Percentiles rank a stretch among this genome's conserved stretches.
Conservation (phyloP, 1,140 invertebrate species). For the Drosophila subpulchrella region DNA sequence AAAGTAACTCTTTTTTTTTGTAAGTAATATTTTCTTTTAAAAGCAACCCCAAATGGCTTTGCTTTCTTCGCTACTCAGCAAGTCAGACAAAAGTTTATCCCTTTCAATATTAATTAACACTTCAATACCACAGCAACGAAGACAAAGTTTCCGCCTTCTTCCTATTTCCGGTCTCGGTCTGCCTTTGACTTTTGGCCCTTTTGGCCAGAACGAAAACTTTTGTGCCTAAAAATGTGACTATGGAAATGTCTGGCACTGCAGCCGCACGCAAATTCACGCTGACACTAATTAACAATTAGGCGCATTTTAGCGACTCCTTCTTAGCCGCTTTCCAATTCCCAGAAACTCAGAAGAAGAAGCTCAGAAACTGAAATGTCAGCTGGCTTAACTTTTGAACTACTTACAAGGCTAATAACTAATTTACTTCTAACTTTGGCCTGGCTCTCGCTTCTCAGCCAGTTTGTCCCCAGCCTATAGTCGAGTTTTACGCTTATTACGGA, state of each 20-base stretch:
- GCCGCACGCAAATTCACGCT: constrained; percentile 75
- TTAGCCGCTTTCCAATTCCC: constrained; percentile 34
- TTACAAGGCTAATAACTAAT: constrained; percentile 81
- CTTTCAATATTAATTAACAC: constrained; percentile 84
- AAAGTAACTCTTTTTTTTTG: neutral
- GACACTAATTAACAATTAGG: constrained; percentile 84
- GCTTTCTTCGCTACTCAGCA: constrained; percentile 41
- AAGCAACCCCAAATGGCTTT: neutral
- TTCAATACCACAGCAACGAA: constrained; percentile 74
- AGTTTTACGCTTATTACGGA: constrained; percentile 70
- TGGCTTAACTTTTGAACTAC: constrained; percentile 71
- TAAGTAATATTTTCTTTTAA: neutral
- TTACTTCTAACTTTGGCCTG: constrained; percentile 64
- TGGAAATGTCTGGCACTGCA: constrained; percentile 57
- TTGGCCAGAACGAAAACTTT: constrained; percentile 56
- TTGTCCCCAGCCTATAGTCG: constrained; percentile 68
- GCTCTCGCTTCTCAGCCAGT: constrained; percentile 27
- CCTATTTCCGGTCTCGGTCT: constrained; percentile 35
- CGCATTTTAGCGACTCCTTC: constrained; percentile 72
- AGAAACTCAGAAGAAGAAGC: neutral
- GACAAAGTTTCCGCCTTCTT: constrained; percentile 68
- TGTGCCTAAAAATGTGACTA: constrained; percentile 73
- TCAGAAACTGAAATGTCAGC: neutral
- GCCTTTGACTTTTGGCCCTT: constrained; percentile 63
- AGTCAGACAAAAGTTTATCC: constrained; percentile 80